Evolutionary conservation across 2,797 vertebrate genomes (phyloP), one percentile per base, ranked within the genome.

Genomic region (Potorous gilbertii): DNA sequence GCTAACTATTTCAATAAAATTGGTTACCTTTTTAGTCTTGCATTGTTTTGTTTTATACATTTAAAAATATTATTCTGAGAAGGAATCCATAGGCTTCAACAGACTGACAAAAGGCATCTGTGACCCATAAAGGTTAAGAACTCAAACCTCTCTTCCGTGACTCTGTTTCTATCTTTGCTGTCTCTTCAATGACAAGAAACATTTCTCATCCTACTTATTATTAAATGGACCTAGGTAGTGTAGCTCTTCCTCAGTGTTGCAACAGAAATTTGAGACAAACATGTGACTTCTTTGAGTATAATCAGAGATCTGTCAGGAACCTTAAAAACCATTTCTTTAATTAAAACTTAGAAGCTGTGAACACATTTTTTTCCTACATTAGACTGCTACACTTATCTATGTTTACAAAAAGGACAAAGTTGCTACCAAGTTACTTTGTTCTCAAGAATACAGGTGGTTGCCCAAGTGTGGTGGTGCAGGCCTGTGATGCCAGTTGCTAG

Each of bases 261-360:
- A 87, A 50, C 74, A 50, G 31, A 87, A 46, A 87, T 87, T 50
- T 46, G 40, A 87, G 40, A 50, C 74, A 87, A 87, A 46, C 4
- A 8, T 46, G 12, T 87, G 40, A 50, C 21, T 87, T 81, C 40
- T 81, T 81, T 81, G 40, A 27, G 40, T 87, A 46, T 87, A 87
- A 87, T 3, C 40, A 87, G 74, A 81, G 40, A 81, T 81, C 74
- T 46, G 3, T 81, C 11, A 21, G 21, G 21, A 50, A 28, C 24
- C 40, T 87, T 87, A 87, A 87, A 66, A 97, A 52, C 12, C 93
- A 46, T 91, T n/a, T 50, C 59, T 95, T 95, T 91, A 92, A 46
- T 94, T 95, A 74, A 50, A 0, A 87, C 54, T 95, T 91, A 87
- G 54, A 52, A 93, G 40, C n/a, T 52, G 0, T 54, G 66, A 55